These are phyloP conservation scores for Oriolus oriolus DNA, from an alignment of 2,113 vertebrate species.

Conservation along the genomic window DNA sequence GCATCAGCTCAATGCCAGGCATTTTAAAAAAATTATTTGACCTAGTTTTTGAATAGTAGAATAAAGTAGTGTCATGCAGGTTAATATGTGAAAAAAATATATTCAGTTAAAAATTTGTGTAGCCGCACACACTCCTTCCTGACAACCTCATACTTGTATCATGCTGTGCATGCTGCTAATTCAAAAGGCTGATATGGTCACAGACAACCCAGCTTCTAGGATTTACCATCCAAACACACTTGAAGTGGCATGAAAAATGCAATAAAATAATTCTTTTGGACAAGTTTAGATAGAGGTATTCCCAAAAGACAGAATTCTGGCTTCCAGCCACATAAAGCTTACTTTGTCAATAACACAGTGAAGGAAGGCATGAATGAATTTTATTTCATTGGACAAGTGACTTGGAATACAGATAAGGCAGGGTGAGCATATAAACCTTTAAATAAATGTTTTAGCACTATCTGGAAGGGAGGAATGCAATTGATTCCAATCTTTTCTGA, in stretches of 20 bases:
- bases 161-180: not conserved
- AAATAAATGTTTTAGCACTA: constrained; percentile 84
- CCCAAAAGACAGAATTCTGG: constrained; percentile 75
- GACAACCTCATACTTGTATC: not conserved
- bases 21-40: not conserved
- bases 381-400: constrained; percentile 85
- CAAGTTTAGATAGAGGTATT: constrained; percentile 77
- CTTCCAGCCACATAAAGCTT: constrained; percentile 79
- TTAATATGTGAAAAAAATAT: not conserved
- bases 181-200: not conserved
- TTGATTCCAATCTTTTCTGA: constrained; percentile 86
- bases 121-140: not conserved
- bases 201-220: not conserved
- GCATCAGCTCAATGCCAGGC: not conserved
- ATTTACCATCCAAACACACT: constrained; percentile 57
- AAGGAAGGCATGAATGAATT: constrained; percentile 80
- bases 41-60: not conserved
- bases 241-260: constrained; percentile 50
- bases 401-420: constrained; percentile 83
- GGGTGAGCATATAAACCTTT: constrained; percentile 82
- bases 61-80: not conserved
- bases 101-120: not conserved
- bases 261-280: constrained; percentile 75
- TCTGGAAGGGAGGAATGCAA: constrained; percentile 74
- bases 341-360: constrained; percentile 83